A percentile compares a stretch with the other conserved stretches of the same genome.
Conservation (phyloP, 2,797 vertebrate species). For the Epinephelus awoara region DNA sequence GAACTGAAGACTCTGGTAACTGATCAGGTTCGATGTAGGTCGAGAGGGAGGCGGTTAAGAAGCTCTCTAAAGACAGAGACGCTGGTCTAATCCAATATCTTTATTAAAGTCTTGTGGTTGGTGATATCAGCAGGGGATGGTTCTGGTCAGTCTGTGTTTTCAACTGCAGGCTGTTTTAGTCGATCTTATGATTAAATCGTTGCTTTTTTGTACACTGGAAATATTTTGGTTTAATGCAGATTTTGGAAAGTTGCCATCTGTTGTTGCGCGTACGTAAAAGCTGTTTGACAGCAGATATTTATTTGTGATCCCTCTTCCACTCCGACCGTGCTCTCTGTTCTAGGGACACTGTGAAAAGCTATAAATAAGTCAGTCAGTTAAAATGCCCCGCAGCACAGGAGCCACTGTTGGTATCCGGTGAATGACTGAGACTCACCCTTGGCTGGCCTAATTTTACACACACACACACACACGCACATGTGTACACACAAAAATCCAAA, state of each 20-base stretch:
- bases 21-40: neutral
- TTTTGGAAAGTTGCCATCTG: conserved; percentile 45
- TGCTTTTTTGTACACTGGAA: conserved; percentile 9
- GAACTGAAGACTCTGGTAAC: neutral
- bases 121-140: neutral
- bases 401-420: conserved; percentile 46
- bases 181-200: neutral
- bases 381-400: conserved; percentile 45
- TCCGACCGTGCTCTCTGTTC: conserved; percentile 13
- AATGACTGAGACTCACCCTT: conserved; percentile 53
- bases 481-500: conserved; percentile 11
- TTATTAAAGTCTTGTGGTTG: neutral
- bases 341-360: conserved; percentile 51
- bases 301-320: conserved; percentile 38
- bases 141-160: neutral
- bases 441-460: conserved; percentile 51
- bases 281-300: conserved; percentile 53
- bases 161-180: neutral
- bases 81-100: neutral
- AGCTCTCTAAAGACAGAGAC: neutral
- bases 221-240: conserved; percentile 18
- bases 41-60: neutral
- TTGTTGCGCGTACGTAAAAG: conserved; percentile 39
- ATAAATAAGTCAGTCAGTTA: conserved; percentile 66
- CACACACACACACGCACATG: neutral